Evolutionary conservation across 2,113 vertebrate species (phyloP), one percentile per base, ranked within the genome.

Genomic region (western clawed frog (Xenopus tropicalis)): DNA sequence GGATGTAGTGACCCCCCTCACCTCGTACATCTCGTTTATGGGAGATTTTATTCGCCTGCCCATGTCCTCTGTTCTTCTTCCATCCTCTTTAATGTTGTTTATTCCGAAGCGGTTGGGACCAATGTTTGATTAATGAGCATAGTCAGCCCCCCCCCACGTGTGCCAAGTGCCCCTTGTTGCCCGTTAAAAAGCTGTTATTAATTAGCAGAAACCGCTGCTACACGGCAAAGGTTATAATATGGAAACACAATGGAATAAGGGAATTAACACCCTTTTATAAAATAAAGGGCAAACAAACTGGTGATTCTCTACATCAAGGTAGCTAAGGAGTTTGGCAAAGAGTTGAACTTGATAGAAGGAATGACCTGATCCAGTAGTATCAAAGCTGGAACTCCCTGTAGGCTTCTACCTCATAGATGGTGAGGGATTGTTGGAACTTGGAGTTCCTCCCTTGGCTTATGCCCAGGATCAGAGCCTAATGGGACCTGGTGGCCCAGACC

Each of bases 101-200:
- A 74, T 74, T 74, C 72, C 61, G 51, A 74, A 52, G 52, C 24
- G 44, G 67, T 52, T 42, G 44, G 43, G 42, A 59, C 65, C 54
- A 61, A n/a, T 19, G 65, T 43, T 61, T 74, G 72, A 74, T 68
- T 68, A 68, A 68, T 68, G 56, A 37, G 65, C 51, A 61, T 68
- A 61, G 63, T 74, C 72, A 62, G 42, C 62, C 57, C 29, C 29
- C 29, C 29, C 65, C 56, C 72, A 61, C 57, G 19, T 68, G 72
- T 52, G 65, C 65, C 57, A 37, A 74, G 65, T 22, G 44, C 56
- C 64, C 72, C 57, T 68, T 74, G 72, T 68, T 74, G 57, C 72
- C 72, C 23, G 57, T 74, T 74, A 74, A 74, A 74, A 68, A 68
- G 72, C 56, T 23, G 68, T 74, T 74, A 74, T 68, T 74, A 74